Conservation (phyloP, 2,113 vertebrate species). For the Raja brachyura region DNA sequence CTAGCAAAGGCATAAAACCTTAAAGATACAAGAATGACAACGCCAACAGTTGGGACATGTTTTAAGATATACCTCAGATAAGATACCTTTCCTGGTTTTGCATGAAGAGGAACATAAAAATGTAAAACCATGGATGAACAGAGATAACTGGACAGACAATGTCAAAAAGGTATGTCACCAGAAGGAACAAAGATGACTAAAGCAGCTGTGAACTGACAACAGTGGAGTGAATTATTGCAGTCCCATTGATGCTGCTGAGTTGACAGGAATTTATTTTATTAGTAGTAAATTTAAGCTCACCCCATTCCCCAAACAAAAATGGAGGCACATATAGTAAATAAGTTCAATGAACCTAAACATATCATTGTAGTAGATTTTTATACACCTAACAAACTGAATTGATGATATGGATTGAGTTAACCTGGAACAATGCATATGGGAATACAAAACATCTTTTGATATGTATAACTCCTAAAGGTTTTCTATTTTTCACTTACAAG, state of each 20-base stretch:
- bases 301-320: slow-evolving; percentile 5
- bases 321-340: slow-evolving; percentile 25
- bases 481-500: slow-evolving; percentile 77
- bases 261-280: slow-evolving; percentile 9
- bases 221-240: neutral
- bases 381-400: slow-evolving; percentile 28
- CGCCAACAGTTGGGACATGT: neutral
- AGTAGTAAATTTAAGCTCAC: slow-evolving; percentile 11
- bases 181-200: slow-evolving; percentile 1
- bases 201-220: slow-evolving; percentile 8
- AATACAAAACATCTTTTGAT: slow-evolving; percentile 70
- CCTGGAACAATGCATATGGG: slow-evolving; percentile 51
- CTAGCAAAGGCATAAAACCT: neutral
- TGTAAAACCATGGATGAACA: neutral
- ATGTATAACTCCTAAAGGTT: slow-evolving; percentile 69
- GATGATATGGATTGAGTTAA: slow-evolving; percentile 30
- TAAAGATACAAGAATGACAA: neutral
- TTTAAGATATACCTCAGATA: neutral
- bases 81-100: neutral
- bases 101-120: neutral
- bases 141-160: neutral
- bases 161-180: neutral
- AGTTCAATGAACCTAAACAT: slow-evolving; percentile 31
- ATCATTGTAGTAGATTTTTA: slow-evolving; percentile 32
- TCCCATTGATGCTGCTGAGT: neutral